A percentile compares a stretch with the other conserved stretches of the same genome.
phyloP scores from a whole-genome alignment of 2,888 invertebrate species.

The Hemistola chrysoprasaria region DNA sequence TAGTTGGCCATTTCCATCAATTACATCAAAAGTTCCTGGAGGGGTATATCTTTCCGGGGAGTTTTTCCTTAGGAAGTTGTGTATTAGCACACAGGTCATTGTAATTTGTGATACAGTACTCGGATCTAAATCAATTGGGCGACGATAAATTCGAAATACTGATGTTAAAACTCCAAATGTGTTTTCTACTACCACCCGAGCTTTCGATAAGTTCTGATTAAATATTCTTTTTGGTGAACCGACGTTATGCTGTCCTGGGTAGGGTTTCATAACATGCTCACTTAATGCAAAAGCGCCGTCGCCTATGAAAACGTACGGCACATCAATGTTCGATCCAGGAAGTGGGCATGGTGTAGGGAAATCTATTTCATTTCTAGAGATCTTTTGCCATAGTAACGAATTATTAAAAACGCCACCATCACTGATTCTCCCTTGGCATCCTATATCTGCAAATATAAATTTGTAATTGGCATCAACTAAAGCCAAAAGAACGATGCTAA shows the following conservation, averaged over 20 bases:
- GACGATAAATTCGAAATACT: constrained; percentile 37
- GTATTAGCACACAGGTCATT: constrained; percentile 39
- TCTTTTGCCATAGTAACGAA: constrained; percentile 33
- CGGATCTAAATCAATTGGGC: constrained; percentile 34
- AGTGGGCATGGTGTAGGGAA: constrained; percentile 32
- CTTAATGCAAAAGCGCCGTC: constrained; percentile 41
- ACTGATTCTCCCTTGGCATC: constrained; percentile 33
- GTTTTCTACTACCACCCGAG: constrained; percentile 34
- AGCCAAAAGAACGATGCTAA: constrained; percentile 33
- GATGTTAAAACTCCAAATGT: constrained; percentile 33
- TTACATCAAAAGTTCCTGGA: constrained; percentile 31
- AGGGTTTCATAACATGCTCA: constrained; percentile 39
- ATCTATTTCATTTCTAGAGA: constrained; percentile 28
- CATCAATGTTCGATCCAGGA: constrained; percentile 30
- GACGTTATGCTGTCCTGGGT: constrained; percentile 32
- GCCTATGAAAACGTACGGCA: constrained; percentile 37
- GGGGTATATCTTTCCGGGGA: constrained; percentile 24
- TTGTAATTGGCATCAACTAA: constrained; percentile 40
- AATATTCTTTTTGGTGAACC: constrained; percentile 34
- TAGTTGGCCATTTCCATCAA: constrained; percentile 13
- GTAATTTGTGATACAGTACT: constrained; percentile 32
- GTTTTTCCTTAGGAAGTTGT: constrained; percentile 30
- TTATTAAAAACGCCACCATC: constrained; percentile 23
- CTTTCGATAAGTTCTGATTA: constrained; percentile 29
- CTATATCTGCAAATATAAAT: constrained; percentile 35